phyloP scores from a whole-genome alignment of 2,113 vertebrate species.

The Sylvia atricapilla region DNA sequence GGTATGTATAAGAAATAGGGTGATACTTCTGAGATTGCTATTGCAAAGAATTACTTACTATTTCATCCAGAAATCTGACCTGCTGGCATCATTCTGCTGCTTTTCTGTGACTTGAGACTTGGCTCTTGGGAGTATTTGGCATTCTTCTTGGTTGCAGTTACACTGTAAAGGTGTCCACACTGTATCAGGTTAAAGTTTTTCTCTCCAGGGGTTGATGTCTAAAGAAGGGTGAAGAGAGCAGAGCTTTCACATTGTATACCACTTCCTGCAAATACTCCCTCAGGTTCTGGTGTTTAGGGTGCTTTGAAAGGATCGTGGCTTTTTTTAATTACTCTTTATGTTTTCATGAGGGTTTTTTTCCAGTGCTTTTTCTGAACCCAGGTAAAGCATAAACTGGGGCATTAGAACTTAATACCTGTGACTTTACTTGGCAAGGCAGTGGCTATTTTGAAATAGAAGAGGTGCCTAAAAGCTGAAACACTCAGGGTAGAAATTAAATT shows the following conservation, averaged over 20 bases:
- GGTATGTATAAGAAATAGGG: slow-evolving; percentile 52
- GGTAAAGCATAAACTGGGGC: not conserved
- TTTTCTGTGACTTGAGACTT: not conserved
- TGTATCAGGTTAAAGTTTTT: not conserved
- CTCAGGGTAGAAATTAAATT: not conserved
- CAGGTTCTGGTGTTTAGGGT: not conserved
- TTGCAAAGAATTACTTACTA: not conserved
- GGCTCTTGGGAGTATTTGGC: not conserved
- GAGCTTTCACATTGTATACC: not conserved
- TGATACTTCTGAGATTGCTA: not conserved
- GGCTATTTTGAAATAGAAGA: not conserved
- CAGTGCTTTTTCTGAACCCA: not conserved
- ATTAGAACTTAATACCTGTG: not conserved
- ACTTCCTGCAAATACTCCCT: not conserved
- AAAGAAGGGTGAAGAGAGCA: not conserved
- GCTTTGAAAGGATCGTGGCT: not conserved
- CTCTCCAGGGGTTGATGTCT: not conserved
- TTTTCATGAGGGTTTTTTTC: not conserved
- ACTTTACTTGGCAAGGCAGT: not conserved
- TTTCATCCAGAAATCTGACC: not conserved
- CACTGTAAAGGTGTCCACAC: not conserved
- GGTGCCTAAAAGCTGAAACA: not conserved
- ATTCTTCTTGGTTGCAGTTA: not conserved
- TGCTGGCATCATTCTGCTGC: not conserved
- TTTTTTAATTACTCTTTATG: not conserved